A percentile compares a stretch with the other conserved stretches of the same genome.
Evolutionary conservation across 2,888 invertebrate genomes (phyloP).

Genomic region (Drosophila mimetica): DNA sequence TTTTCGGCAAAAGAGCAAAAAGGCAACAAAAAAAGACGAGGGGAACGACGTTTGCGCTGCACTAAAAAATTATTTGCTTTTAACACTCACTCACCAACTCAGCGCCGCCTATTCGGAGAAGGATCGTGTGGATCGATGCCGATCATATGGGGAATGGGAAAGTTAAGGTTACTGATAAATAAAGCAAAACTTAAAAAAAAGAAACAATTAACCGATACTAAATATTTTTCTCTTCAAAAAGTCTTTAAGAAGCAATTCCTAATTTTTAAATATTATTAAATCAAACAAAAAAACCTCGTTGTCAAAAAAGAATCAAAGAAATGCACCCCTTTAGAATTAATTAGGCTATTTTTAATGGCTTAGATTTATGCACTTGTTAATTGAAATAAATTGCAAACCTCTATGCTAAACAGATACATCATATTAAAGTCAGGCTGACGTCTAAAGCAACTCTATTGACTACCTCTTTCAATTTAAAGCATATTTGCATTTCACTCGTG

Average conservation of each 20-base stretch:
- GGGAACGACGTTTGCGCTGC: conserved; percentile 49
- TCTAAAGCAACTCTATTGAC: conserved; percentile 9
- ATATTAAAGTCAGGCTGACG: conserved; percentile 28
- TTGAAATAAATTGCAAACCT: conserved; percentile 12
- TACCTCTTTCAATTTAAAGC: conserved; percentile 3
- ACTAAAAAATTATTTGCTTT: conserved; percentile 74
- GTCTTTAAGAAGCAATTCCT: too few species aligned
- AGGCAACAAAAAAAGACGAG: conserved; percentile 36
- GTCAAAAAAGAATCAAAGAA: too few species aligned
- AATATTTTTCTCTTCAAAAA: too few species aligned
- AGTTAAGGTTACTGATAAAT: too few species aligned
- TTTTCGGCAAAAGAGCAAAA: conserved; percentile 68
- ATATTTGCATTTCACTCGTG: conserved; percentile 16
- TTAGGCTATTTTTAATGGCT: background rate
- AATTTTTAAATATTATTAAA: too few species aligned
- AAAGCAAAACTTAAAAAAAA: too few species aligned
- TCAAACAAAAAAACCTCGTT: too few species aligned
- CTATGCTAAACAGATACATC: conserved; percentile 24
- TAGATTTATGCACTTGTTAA: conserved; percentile 1
- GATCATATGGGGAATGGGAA: background rate
- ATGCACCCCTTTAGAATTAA: too few species aligned
- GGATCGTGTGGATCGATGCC: background rate
- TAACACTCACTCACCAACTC: conserved; percentile 77
- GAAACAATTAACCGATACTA: too few species aligned
- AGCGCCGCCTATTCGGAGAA: conserved; percentile 68